Base-by-base conservation (phyloP, 1,140 invertebrate species). In the Bombus affinis region DNA sequence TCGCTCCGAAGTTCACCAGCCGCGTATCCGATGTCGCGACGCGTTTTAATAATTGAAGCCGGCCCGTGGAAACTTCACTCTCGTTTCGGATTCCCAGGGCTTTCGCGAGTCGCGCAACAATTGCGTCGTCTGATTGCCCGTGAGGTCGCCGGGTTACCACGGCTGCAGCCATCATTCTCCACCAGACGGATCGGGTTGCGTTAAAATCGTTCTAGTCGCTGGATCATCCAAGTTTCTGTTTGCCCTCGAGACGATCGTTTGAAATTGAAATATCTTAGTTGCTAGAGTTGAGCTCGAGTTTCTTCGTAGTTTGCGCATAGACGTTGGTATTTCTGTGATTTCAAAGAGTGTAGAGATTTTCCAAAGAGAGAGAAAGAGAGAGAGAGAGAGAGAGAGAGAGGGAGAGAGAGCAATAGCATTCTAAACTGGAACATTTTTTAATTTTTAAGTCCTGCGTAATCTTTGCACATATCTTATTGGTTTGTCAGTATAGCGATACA, bases 11-110 rank as follows among this genome's bases (percentile, higher is more conserved):
- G 57, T 79, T 81, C 57, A 53, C 32, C 2, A 59, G 15, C 8
- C 32, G 53, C n/a, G 83, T 81, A 84, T 84, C 83, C 83, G 78
- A 42, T 81, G 83, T 81, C 83, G 62, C 83, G 83, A 42, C 83
- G 83, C 57, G 77, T 81, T 81, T 85, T 85, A 85, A 85, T 85
- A 85, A 85, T 85, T 85, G 83, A 85, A 81, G 66, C 83, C 68
- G 37, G 47, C 66, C 68, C 39, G 66, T 62, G 83, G 39, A 80
- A 62, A 85, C 59, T 85, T 85, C 53, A 28, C 68, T 65, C 79
- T 44, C 78, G 83, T 74, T 81, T 74, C 79, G 42, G 53, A 81
- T 81, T 85, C 83, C 78, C 71, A 13, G 68, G 78, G 68, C 53
- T 66, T 73, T 85, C 44, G 78, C 70, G 70, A 65, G 77, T 81